These are phyloP conservation scores for Euwallacea similis DNA, from an alignment of 1,140 invertebrate species.

Conservation along the genomic window DNA sequence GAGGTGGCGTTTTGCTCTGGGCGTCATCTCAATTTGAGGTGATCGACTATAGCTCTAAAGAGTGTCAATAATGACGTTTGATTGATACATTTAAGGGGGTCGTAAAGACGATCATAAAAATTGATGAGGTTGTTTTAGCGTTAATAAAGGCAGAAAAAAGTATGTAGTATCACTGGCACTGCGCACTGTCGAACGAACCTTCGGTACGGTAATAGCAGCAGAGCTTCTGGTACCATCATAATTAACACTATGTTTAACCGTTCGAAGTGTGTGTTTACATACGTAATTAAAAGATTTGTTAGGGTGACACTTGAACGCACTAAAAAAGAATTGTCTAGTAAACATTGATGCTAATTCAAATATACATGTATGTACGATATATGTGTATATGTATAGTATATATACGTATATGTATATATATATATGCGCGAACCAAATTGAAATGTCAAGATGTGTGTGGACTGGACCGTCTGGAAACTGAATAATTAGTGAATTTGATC, in stretches of 20 bases:
- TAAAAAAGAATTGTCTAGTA: background rate
- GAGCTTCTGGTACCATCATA: background rate
- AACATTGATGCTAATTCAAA: background rate
- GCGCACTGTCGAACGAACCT: background rate
- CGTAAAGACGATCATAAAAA: conserved; percentile 13
- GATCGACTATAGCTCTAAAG: no score
- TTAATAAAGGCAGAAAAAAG: background rate
- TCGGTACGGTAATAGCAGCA: background rate
- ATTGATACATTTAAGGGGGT: conserved; percentile 18
- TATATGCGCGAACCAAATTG: background rate
- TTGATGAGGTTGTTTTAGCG: background rate
- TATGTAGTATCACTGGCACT: background rate
- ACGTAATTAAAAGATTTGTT: conserved; percentile 15
- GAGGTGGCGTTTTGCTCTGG: background rate
- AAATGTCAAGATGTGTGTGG: background rate
- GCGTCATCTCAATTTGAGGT: no score
- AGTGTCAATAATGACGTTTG: conserved; percentile 9
- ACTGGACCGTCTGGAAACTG: background rate
- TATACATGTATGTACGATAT: background rate
- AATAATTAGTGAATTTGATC: background rate
- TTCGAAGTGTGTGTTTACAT: conserved; percentile 9
- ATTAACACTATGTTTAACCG: conserved; percentile 11
- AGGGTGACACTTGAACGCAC: background rate
- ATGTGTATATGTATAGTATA: background rate
- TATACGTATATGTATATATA: background rate